phyloP scores from a whole-genome alignment of 2,113 vertebrate genomes.

The Puma concolor region DNA sequence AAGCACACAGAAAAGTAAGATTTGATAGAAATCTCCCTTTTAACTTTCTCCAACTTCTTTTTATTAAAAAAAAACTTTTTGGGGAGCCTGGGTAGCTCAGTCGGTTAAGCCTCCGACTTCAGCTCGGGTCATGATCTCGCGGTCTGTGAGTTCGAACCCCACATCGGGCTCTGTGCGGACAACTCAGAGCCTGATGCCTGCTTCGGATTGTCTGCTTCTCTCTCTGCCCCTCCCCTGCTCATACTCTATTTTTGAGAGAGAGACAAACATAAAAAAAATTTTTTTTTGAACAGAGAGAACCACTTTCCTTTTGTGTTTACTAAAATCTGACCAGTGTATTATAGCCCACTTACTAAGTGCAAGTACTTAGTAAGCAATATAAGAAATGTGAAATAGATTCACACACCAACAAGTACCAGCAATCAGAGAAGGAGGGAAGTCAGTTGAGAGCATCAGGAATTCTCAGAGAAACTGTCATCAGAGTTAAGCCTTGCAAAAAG shows the following conservation, averaged over 20 bases:
- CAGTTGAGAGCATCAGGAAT: background rate
- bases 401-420: background rate
- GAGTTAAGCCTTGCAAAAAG: background rate
- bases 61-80: background rate
- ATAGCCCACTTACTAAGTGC: background rate
- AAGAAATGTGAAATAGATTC: slow-evolving; percentile 30
- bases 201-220: too few relatives aligned
- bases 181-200: too few relatives aligned
- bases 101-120: too few relatives aligned
- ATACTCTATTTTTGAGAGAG: too few relatives aligned
- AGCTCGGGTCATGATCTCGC: too few relatives aligned
- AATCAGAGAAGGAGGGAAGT: background rate
- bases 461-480: background rate
- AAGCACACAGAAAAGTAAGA: background rate
- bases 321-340: background rate
- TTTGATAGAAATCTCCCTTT: background rate
- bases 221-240: too few relatives aligned
- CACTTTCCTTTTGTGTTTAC: background rate
- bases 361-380: background rate
- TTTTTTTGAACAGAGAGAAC: background rate
- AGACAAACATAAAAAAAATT: background rate
- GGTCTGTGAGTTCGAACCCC: too few relatives aligned
- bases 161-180: too few relatives aligned
- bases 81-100: too few relatives aligned
- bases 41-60: background rate